A percentile compares a stretch with the other conserved stretches of the same genome.
phyloP scores from a whole-genome alignment of 2,888 invertebrate genomes.

The Melinaea menophilus region DNA sequence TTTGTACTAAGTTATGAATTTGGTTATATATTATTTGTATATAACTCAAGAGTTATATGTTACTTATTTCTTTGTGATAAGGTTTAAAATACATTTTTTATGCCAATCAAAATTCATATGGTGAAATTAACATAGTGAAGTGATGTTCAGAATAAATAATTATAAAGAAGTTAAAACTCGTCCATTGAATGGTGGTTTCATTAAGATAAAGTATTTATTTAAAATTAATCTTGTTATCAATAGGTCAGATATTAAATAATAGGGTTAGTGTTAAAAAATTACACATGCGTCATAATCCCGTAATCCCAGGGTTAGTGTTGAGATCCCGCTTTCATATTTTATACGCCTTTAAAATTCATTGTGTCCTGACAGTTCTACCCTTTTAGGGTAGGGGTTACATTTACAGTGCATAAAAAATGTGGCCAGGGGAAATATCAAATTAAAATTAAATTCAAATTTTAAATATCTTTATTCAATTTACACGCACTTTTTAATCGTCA shows the following conservation, averaged over 20 bases:
- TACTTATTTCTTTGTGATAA: slow-evolving; percentile 1
- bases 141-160: slow-evolving; percentile 17
- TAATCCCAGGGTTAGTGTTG: slow-evolving; percentile 19
- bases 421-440: too few species aligned
- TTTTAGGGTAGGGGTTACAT: slow-evolving; percentile 17
- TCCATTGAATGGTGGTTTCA: slow-evolving; percentile 14
- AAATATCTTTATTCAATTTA: too few species aligned
- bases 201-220: slow-evolving; percentile 17
- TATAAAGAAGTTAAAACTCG: slow-evolving; percentile 11
- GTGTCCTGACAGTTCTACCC: slow-evolving; percentile 21
- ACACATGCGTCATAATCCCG: slow-evolving; percentile 17
- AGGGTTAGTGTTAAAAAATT: slow-evolving; percentile 14
- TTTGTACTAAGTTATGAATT: too few species aligned
- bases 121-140: slow-evolving; percentile 21
- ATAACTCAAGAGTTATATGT: too few species aligned
- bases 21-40: too few species aligned
- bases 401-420: slow-evolving; percentile 8
- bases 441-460: too few species aligned
- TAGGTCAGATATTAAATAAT: not conserved
- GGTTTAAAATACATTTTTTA: slow-evolving; percentile 5
- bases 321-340: slow-evolving; percentile 28
- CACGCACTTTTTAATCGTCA: too few species aligned
- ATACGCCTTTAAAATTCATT: slow-evolving; percentile 27
- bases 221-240: too few species aligned
- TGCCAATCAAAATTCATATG: slow-evolving; percentile 20